phyloP scores from a whole-genome alignment of 2,797 vertebrate species.

The Chrosomus eos region DNA sequence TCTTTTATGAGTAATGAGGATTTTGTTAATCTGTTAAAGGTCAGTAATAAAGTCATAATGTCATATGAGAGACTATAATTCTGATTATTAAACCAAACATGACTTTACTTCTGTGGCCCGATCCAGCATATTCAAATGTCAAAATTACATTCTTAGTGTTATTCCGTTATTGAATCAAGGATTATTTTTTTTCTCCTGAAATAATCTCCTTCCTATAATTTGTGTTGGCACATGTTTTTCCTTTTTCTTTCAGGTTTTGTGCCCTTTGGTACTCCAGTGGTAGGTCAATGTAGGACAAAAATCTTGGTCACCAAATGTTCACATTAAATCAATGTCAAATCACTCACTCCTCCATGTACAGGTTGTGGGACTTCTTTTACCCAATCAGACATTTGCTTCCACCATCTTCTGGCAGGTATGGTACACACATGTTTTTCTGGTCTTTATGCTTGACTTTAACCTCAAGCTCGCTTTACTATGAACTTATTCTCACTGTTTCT shows the following conservation, averaged over 20 bases:
- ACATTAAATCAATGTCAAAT: neutral
- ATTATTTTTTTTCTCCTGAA: neutral
- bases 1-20: constrained; percentile 53
- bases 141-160: constrained; percentile 3
- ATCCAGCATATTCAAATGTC: constrained; percentile 24
- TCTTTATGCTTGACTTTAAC: neutral
- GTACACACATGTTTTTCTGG: neutral
- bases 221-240: constrained; percentile 18
- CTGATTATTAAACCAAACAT: constrained; percentile 45
- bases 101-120: neutral
- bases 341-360: constrained; percentile 61
- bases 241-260: constrained; percentile 83
- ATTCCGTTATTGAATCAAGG: neutral
- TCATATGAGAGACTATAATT: constrained; percentile 43
- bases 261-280: constrained; percentile 93
- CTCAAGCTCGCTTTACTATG: neutral
- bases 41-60: constrained; percentile 55
- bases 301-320: neutral
- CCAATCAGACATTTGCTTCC: constrained; percentile 89
- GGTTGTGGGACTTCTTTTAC: constrained; percentile 94
- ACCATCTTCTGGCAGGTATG: constrained; percentile 97
- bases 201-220: neutral
- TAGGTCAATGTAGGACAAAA: constrained; percentile 72
- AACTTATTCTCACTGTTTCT: constrained; percentile 31
- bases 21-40: constrained; percentile 54